Percentiles rank a stretch among this genome's conserved stretches.
Conservation (phyloP, 2,888 invertebrate genomes). For the Tuta absoluta region DNA sequence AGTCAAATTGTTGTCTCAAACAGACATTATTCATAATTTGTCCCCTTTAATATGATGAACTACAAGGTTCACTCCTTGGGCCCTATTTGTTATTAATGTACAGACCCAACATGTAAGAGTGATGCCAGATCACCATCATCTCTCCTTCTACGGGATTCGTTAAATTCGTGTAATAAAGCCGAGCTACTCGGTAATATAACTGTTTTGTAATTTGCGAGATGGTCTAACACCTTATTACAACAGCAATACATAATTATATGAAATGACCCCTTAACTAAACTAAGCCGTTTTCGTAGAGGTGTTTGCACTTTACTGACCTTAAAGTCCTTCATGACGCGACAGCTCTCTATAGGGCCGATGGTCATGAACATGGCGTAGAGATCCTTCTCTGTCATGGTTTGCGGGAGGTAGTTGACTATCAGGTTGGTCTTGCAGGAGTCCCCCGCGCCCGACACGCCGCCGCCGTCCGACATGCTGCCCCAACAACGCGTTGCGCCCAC, state of each 20-base stretch:
- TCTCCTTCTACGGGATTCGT: no score
- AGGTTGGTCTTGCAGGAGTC: constrained; percentile 87
- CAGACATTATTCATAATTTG: no score
- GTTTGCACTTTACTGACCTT: constrained; percentile 85
- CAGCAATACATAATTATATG: no score
- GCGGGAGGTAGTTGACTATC: constrained; percentile 97
- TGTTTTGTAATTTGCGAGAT: no score
- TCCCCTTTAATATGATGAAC: background rate
- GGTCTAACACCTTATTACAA: no score
- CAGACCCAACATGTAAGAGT: background rate
- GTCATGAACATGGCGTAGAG: constrained; percentile 93
- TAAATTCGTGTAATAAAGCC: background rate
- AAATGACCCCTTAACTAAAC: no score
- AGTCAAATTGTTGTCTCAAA: background rate
- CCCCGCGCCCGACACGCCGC: constrained; percentile 68
- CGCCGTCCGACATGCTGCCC: constrained; percentile 78
- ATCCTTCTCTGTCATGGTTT: constrained; percentile 95
- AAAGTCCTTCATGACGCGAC: constrained; percentile 95
- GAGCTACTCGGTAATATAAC: no score
- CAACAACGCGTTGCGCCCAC: constrained; percentile 61
- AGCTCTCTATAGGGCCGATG: constrained; percentile 93
- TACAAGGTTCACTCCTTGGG: background rate
- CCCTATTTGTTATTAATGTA: background rate
- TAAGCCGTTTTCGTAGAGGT: constrained; percentile 82
- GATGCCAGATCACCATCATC: no score